These are phyloP conservation scores for Drosophila stalkeri DNA, from an alignment of 2,888 invertebrate genomes.

Conservation along the genomic window DNA sequence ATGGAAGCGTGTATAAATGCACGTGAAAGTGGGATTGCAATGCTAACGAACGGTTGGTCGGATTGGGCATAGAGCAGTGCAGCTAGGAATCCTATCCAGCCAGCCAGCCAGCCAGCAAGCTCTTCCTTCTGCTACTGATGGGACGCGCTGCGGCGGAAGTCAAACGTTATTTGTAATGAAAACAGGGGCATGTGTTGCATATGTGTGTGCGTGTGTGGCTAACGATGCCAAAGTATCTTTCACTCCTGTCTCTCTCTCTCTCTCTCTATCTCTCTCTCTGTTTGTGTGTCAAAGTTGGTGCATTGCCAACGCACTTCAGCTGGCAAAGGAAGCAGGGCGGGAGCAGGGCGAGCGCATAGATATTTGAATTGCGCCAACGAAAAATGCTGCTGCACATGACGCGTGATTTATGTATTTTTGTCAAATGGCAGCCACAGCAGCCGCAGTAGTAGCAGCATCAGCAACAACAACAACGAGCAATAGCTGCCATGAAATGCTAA, in stretches of 20 bases:
- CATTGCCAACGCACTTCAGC: constrained; percentile 75
- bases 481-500: constrained; percentile 77
- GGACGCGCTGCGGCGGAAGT: constrained; percentile 74
- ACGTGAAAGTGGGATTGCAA: constrained; percentile 76
- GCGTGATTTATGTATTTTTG: constrained; percentile 78
- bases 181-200: constrained; percentile 78
- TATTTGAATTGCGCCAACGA: constrained; percentile 71
- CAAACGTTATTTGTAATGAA: constrained; percentile 82
- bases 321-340: constrained; percentile 13
- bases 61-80: constrained; percentile 25
- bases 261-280: too few relatives aligned
- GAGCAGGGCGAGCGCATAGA: constrained; percentile 31
- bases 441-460: constrained; percentile 18
- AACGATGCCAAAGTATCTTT: constrained; percentile 60
- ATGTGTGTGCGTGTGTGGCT: constrained; percentile 39
- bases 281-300: constrained; percentile 62
- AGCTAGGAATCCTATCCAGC: constrained; percentile 29
- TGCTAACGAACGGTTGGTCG: constrained; percentile 31
- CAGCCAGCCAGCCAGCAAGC: constrained; percentile 23
- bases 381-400: constrained; percentile 75
- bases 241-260: neutral
- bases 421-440: constrained; percentile 69
- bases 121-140: constrained; percentile 33
- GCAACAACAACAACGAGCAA: constrained; percentile 37
- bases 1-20: constrained; percentile 79